Conservation (phyloP, 2,797 vertebrate genomes). For the Glossophaga mutica region DNA sequence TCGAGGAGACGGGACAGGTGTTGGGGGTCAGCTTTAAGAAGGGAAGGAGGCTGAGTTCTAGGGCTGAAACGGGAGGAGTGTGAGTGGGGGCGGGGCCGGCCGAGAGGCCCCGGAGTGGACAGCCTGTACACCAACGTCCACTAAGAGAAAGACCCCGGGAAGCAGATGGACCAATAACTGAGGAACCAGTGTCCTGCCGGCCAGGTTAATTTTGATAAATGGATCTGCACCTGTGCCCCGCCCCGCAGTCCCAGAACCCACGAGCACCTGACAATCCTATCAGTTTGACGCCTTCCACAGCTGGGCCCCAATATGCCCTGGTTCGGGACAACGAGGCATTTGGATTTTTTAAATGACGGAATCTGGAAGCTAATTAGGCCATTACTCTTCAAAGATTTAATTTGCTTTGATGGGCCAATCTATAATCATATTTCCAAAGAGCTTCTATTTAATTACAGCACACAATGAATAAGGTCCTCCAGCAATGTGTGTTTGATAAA, state of each 20-base stretch:
- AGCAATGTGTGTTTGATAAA: conserved; percentile 58
- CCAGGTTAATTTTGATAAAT: not conserved
- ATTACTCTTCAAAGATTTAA: conserved; percentile 73
- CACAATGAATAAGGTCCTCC: conserved; percentile 70
- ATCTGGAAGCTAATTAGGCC: conserved; percentile 58
- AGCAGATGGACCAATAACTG: not conserved
- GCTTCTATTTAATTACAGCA: conserved; percentile 76
- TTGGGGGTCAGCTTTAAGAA: not conserved
- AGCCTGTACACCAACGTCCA: not conserved
- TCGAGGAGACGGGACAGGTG: not conserved
- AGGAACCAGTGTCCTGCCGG: not conserved
- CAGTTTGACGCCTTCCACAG: not conserved
- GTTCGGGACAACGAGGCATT: conserved; percentile 34
- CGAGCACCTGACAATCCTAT: not conserved
- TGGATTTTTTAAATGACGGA: conserved; percentile 15
- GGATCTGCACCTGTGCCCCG: not conserved
- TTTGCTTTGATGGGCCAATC: conserved; percentile 69
- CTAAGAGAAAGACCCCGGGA: not conserved
- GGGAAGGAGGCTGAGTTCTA: no score
- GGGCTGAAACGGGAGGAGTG: accelerated
- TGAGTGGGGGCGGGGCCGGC: accelerated
- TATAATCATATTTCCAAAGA: conserved; percentile 70
- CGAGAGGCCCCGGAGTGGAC: not conserved
- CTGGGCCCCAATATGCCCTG: not conserved
- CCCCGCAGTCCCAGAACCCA: not conserved